Conservation (phyloP, 2,888 invertebrate species). For the Aelia acuminata region DNA sequence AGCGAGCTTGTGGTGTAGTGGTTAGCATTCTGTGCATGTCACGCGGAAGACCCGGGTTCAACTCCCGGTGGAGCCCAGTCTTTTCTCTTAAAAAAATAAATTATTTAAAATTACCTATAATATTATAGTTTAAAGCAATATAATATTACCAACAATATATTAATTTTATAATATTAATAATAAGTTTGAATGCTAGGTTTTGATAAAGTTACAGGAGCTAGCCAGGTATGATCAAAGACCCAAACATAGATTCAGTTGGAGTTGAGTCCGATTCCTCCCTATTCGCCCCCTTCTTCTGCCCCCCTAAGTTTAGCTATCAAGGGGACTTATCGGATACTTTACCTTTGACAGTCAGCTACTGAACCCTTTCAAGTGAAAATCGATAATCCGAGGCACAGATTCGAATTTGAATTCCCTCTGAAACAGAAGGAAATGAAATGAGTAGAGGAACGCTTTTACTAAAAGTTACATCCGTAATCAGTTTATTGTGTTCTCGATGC, state of each 20-base stretch:
- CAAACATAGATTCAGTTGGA: background rate
- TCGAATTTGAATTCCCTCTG: background rate
- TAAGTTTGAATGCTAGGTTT: background rate
- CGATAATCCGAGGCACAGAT: slow-evolving; percentile 24
- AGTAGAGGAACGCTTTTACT: background rate
- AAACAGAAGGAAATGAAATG: background rate
- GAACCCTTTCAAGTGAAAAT: background rate
- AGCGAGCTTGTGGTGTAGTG: too few species aligned
- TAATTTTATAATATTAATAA: too few species aligned
- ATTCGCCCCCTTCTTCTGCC: too few species aligned
- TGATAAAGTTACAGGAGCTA: background rate
- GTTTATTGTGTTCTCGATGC: too few species aligned
- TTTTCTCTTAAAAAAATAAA: too few species aligned
- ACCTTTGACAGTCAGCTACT: slow-evolving; percentile 33
- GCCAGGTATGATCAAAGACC: slow-evolving; percentile 11
- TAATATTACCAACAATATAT: too few species aligned
- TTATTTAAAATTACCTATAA: too few species aligned
- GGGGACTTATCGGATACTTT: slow-evolving; percentile 33
- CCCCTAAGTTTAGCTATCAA: slow-evolving; percentile 21
- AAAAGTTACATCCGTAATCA: background rate
- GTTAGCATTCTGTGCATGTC: too few species aligned
- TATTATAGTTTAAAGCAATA: too few species aligned
- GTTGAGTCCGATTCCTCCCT: background rate
- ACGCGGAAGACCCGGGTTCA: too few species aligned
- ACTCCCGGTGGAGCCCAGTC: too few species aligned